phyloP scores from a whole-genome alignment of 2,797 vertebrate genomes.

The Neopelma chrysocephalum region DNA sequence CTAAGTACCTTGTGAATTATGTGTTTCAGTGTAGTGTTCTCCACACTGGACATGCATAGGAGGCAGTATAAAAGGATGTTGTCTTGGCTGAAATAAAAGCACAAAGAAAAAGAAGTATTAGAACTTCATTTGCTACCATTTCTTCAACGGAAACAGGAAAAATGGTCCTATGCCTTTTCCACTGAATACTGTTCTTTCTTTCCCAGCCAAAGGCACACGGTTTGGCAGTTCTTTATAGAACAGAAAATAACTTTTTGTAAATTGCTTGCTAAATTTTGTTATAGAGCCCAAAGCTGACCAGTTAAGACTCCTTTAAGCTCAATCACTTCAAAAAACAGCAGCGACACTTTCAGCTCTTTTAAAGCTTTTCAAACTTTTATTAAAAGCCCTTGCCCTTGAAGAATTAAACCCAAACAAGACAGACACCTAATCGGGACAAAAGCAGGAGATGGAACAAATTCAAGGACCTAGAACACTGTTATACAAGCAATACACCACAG shows the following conservation, averaged over 20 bases:
- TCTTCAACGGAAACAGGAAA: conserved; percentile 7
- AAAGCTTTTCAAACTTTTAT: not conserved
- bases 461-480: not conserved
- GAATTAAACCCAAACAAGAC: not conserved
- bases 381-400: not conserved
- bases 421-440: not conserved
- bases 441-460: not conserved
- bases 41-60: conserved; percentile 89
- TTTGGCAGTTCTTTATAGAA: not conserved
- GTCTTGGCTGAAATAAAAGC: conserved; percentile 83
- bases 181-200: not conserved
- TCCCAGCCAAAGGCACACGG: not conserved
- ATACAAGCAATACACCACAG: not conserved
- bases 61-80: conserved; percentile 90
- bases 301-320: not conserved
- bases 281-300: not conserved
- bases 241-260: not conserved
- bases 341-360: not conserved
- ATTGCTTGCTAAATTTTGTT: not conserved
- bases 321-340: not conserved
- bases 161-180: not conserved
- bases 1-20: conserved; percentile 93
- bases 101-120: not conserved
- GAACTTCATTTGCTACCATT: not conserved
- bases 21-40: conserved; percentile 92